Percentiles rank a stretch among this genome's conserved stretches.
phyloP scores from a whole-genome alignment of 2,888 invertebrate species.

The Drosophila greeni region DNA sequence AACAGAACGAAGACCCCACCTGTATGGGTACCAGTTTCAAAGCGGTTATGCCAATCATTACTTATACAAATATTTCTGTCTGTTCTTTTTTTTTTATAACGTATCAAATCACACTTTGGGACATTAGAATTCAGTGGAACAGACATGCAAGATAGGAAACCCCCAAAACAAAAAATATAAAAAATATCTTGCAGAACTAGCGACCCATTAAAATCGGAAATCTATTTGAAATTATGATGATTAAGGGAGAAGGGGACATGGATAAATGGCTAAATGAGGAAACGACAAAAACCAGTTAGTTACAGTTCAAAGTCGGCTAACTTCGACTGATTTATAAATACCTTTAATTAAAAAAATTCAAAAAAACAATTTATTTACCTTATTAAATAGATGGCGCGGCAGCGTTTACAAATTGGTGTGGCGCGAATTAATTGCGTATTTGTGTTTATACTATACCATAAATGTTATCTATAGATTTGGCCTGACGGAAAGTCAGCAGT shows the following conservation, averaged over 20 bases:
- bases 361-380: constrained; percentile 63
- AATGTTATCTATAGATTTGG: constrained; percentile 92
- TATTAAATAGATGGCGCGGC: constrained; percentile 90
- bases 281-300: constrained; percentile 39
- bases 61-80: constrained; percentile 17
- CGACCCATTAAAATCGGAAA: constrained; percentile 48
- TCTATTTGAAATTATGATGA: constrained; percentile 35
- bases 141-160: constrained; percentile 32
- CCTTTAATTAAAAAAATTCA: constrained; percentile 4
- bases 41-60: constrained; percentile 40
- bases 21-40: constrained; percentile 30
- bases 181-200: constrained; percentile 44
- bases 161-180: constrained; percentile 5
- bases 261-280: constrained; percentile 16
- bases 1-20: constrained; percentile 36
- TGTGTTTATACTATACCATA: constrained; percentile 90
- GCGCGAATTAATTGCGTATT: constrained; percentile 93
- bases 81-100: constrained; percentile 24
- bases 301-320: constrained; percentile 39
- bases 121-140: constrained; percentile 51
- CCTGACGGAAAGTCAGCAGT: constrained; percentile 87
- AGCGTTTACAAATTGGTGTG: constrained; percentile 97
- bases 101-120: constrained; percentile 32
- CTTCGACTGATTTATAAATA: constrained; percentile 15
- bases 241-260: constrained; percentile 10